These are phyloP conservation scores for Turritopsis dohrnii DNA, from an alignment of 30 jellyfish, hydroid and myxozoan genomes.

Conservation along the genomic window DNA sequence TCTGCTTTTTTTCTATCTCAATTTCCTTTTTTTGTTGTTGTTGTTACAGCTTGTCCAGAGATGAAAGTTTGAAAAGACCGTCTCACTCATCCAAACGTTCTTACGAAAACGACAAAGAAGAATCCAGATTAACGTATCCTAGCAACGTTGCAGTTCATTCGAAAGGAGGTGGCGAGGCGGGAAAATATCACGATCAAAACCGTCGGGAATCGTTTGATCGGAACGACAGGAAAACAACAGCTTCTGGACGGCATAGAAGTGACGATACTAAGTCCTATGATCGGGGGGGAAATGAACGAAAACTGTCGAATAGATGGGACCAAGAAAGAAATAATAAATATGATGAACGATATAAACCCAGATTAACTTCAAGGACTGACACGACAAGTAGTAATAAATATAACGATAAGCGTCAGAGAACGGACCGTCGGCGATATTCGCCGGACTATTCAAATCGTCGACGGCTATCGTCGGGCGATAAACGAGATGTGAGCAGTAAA, in stretches of 20 bases:
- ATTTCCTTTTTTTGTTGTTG: not conserved
- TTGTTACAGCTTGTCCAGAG: not conserved
- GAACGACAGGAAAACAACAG: not conserved
- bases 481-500: not conserved
- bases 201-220: not conserved
- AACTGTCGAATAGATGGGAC: not conserved
- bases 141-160: not conserved
- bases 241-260: not conserved
- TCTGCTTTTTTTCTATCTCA: not conserved
- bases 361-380: not conserved
- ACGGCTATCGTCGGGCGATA: not conserved
- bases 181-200: not conserved
- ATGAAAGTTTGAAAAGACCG: not conserved
- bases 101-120: not conserved
- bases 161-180: no score
- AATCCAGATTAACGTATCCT: not conserved
- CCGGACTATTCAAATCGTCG: not conserved
- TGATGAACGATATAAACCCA: not conserved
- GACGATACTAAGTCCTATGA: not conserved
- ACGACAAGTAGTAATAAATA: not conserved
- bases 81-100: not conserved
- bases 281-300: not conserved
- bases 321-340: not conserved
- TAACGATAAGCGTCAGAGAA: not conserved
- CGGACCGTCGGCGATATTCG: not conserved